Evolutionary conservation across 2,113 vertebrate genomes (phyloP).

Genomic region (Apistogramma diplotaenia): DNA sequence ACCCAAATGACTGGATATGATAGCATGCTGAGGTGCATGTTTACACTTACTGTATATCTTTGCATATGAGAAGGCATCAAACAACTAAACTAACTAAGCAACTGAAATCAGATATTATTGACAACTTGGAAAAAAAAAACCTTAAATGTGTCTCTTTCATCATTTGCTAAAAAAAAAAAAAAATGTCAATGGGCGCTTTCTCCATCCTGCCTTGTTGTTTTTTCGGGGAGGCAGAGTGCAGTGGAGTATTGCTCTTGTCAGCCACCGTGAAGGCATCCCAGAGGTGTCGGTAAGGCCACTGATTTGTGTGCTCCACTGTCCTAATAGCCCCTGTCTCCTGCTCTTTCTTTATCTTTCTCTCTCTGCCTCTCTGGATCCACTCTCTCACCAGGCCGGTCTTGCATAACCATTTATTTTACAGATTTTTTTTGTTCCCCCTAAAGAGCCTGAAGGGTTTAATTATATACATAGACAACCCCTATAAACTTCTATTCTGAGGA

Average conservation of each 20-base stretch:
- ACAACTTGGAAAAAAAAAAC: not conserved
- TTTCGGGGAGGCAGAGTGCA: conserved; percentile 68
- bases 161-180: conserved; percentile 44
- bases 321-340: conserved; percentile 54
- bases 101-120: not conserved
- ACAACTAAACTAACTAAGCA: not conserved
- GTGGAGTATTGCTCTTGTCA: conserved; percentile 83
- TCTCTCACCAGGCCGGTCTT: conserved; percentile 56
- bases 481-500: conserved; percentile 98
- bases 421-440: conserved; percentile 77
- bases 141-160: conserved; percentile 16
- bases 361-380: conserved; percentile 47
- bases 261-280: conserved; percentile 86
- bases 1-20: conserved; percentile 2
- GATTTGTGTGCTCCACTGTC: conserved; percentile 64
- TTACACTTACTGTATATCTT: not conserved
- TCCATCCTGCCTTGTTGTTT: conserved; percentile 54
- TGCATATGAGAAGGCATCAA: not conserved
- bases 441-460: conserved; percentile 98
- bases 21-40: not conserved
- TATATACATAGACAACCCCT: conserved; percentile 96
- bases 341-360: conserved; percentile 71
- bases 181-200: conserved; percentile 73
- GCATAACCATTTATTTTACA: conserved; percentile 72
- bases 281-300: conserved; percentile 84